These are phyloP conservation scores for Paramisgurnus dabryanus DNA, from an alignment of 2,113 vertebrate species.

Conservation along the genomic window DNA sequence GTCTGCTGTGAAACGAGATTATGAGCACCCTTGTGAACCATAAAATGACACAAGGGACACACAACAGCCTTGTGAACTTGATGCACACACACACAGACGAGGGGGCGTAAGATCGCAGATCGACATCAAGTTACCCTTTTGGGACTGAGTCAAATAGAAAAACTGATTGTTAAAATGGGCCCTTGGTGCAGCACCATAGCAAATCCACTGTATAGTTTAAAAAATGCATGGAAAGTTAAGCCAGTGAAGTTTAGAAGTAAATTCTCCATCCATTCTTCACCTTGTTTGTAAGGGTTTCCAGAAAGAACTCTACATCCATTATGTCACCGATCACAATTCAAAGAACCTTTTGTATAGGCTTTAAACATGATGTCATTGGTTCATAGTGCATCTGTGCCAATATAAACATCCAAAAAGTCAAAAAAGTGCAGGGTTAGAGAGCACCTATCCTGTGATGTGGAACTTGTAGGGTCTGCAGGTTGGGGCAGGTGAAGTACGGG, in stretches of 20 bases:
- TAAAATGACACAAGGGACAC: neutral
- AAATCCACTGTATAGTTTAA: neutral
- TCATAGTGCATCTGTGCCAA: slow-evolving; percentile 13
- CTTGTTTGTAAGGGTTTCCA: slow-evolving; percentile 2
- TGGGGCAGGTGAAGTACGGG: slow-evolving; percentile 90
- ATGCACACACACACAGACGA: neutral
- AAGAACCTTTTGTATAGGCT: neutral
- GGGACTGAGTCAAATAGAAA: neutral
- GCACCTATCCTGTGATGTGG: slow-evolving; percentile 92
- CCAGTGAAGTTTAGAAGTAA: neutral
- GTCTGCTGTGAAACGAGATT: neutral
- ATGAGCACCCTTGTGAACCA: neutral
- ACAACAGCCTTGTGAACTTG: neutral
- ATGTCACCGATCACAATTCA: neutral
- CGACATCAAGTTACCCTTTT: slow-evolving; percentile 4
- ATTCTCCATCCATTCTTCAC: neutral
- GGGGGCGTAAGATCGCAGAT: neutral
- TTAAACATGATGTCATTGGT: neutral
- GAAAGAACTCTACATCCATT: slow-evolving; percentile 10
- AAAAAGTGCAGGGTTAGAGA: slow-evolving; percentile 63
- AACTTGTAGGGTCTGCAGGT: slow-evolving; percentile 94
- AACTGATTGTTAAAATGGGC: neutral
- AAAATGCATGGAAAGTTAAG: neutral
- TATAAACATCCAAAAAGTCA: neutral
- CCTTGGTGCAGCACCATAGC: neutral